phyloP scores from a whole-genome alignment of 2,888 invertebrate genomes.

The Erebia ligea region DNA sequence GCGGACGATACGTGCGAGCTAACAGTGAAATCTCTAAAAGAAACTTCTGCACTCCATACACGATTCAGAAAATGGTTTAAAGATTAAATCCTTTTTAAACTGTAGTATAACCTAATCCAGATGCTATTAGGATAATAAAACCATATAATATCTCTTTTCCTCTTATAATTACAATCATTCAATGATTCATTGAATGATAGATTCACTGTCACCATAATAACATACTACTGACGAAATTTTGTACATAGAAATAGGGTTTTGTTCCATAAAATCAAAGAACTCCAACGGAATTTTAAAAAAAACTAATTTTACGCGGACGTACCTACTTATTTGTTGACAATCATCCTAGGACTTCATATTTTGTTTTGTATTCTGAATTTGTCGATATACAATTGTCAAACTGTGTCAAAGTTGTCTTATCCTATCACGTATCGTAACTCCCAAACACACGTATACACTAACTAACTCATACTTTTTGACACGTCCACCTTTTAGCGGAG shows the following conservation, averaged over 20 bases:
- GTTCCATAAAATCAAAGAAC: too few species aligned
- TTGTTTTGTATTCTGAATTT: conserved; percentile 1
- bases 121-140: too few species aligned
- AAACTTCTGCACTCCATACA: neutral
- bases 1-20: conserved; percentile 3
- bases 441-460: neutral
- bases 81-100: neutral
- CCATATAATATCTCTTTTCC: too few species aligned
- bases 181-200: too few species aligned
- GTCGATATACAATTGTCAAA: neutral
- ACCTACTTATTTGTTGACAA: too few species aligned
- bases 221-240: too few species aligned
- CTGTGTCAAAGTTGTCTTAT: neutral
- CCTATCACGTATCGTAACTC: conserved; percentile 3
- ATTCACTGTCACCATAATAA: too few species aligned
- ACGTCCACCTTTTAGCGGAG: conserved; percentile 12
- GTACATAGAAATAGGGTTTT: too few species aligned
- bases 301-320: too few species aligned
- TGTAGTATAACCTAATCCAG: neutral
- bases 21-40: conserved; percentile 1
- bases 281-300: too few species aligned
- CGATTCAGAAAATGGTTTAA: neutral
- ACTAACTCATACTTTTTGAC: conserved; percentile 8
- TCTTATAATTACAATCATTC: too few species aligned
- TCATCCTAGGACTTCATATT: neutral